Conservation (phyloP, 23 tunicate species). For the Clavelina lepadiformis region DNA sequence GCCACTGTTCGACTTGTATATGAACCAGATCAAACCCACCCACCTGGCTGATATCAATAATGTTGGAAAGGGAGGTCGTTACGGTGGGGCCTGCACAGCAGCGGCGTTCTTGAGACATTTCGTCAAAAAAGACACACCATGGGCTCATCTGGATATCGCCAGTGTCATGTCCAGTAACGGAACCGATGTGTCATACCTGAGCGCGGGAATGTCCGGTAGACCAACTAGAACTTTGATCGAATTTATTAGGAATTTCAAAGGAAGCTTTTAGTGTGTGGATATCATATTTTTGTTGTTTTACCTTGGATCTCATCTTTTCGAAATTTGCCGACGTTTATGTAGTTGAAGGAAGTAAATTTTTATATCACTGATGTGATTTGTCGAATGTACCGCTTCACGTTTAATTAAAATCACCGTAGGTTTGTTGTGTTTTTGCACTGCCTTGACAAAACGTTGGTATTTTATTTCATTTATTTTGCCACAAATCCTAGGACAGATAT, state of each 20-base stretch:
- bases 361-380: too few relatives aligned
- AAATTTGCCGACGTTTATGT: too few relatives aligned
- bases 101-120: slow-evolving; percentile 84
- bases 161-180: slow-evolving; percentile 76
- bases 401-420: too few relatives aligned
- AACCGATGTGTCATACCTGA: slow-evolving; percentile 52
- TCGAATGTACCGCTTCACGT: too few relatives aligned
- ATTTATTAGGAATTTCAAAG: slow-evolving; percentile 33
- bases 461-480: too few relatives aligned
- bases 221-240: slow-evolving; percentile 74
- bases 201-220: slow-evolving; percentile 82
- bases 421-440: too few relatives aligned
- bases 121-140: slow-evolving; percentile 30
- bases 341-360: too few relatives aligned
- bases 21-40: slow-evolving; percentile 63
- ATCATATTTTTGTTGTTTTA: background rate
- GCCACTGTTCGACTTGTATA: slow-evolving; percentile 71
- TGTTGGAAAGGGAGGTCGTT: slow-evolving; percentile 70
- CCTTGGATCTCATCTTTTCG: too few relatives aligned
- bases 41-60: slow-evolving; percentile 92
- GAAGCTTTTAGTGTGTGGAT: background rate
- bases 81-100: slow-evolving; percentile 82
- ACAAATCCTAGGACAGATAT: too few relatives aligned
- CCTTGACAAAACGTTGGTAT: too few relatives aligned
- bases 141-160: slow-evolving; percentile 94